phyloP scores from a whole-genome alignment of 2,888 invertebrate species.

The Ophioninae sp. region DNA sequence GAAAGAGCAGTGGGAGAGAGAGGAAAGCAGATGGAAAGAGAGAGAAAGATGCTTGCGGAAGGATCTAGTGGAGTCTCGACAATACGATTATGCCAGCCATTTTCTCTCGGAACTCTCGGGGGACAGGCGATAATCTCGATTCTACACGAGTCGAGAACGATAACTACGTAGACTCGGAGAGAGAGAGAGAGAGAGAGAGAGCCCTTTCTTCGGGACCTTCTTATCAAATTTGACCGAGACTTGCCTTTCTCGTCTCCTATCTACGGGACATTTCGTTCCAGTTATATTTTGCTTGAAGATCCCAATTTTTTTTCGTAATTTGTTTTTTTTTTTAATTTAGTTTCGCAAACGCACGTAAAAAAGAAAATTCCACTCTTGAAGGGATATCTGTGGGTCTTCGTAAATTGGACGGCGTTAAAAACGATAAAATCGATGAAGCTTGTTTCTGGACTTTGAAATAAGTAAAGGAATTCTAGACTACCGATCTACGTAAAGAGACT shows the following conservation, averaged over 20 bases:
- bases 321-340: conserved; percentile 10
- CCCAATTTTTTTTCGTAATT: background rate
- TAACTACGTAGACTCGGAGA: conserved; percentile 44
- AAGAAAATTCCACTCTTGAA: background rate
- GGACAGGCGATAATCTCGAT: conserved; percentile 59
- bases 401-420: background rate
- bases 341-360: background rate
- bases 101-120: conserved; percentile 52
- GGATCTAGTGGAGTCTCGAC: conserved; percentile 52
- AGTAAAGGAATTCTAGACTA: too few species aligned
- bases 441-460: background rate
- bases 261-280: conserved; percentile 25
- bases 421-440: background rate
- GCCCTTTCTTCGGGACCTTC: conserved; percentile 52
- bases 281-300: background rate
- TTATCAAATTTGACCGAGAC: conserved; percentile 54
- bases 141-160: conserved; percentile 52
- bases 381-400: background rate
- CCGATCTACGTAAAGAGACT: too few species aligned
- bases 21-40: conserved; percentile 18
- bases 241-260: conserved; percentile 33
- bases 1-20: conserved; percentile 4
- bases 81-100: conserved; percentile 60
- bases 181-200: conserved; percentile 15
- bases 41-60: conserved; percentile 43